Evolutionary conservation across 2,888 invertebrate genomes (phyloP), one percentile per base, ranked within the genome.

Genomic region (Drosophila sordidula): DNA sequence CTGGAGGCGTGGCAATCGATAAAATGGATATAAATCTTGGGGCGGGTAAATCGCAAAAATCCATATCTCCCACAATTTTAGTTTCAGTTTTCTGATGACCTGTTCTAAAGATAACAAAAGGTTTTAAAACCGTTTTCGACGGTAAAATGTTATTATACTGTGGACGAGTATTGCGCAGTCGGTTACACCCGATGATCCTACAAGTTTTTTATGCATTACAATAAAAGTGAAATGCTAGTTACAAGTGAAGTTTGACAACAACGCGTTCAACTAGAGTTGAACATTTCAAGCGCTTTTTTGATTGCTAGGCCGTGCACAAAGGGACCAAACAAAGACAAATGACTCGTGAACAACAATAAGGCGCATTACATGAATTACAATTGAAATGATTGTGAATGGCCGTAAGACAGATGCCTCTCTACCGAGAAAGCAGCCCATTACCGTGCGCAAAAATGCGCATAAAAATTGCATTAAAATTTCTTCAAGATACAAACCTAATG

Each of bases 401-500:
- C 45, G 32, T 16, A 32, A 36, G 26, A 65, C 36, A 67, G 66
- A 64, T 50, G 42, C 50, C 38, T 29, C 25, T 12, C 57, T 41
- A 61, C 29, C 39, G 42, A 29, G 47, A 47, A 66, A 62, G 16
- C 41, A 32, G 55, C 36, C 54, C 63, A 85, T 84, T 84, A 70
- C 51, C 58, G 41, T 47, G 65, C 46, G 22, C 56, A 81, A 62
- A 76, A 82, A 87, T 86, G 88, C 83, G 65, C 82, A 83, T 85
- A 82, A 85, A 77, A 85, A 77, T 79, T 69, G 73, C 85, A 81
- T 87, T 82, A 84, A 84, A 75, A 82, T 82, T 62, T 73, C 69
- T 68, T 62, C 50, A 56, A 78, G 70, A 71, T 44, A 52, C 42
- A 54, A 57, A 47, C 57, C 67, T 73, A 75, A 73, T 80, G 67